Evolutionary conservation across 2,797 vertebrate species (phyloP).

Genomic region (Eulemur rubriventer): DNA sequence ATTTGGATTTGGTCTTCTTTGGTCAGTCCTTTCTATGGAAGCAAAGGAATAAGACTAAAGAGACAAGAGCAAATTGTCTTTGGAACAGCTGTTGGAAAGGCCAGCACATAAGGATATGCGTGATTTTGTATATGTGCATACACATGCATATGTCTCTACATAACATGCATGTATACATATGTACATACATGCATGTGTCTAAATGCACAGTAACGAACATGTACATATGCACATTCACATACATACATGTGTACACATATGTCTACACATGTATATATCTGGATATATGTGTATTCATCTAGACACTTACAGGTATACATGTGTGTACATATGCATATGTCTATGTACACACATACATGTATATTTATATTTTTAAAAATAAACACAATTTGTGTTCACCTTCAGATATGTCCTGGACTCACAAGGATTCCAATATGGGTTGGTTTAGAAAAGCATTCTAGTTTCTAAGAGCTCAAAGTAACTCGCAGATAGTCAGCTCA

Average conservation of each 20-base stretch:
- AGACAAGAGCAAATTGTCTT: neutral
- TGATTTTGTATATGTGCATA: neutral
- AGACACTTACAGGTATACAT: neutral
- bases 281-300: neutral
- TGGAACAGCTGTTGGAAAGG: neutral
- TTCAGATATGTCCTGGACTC: neutral
- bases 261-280: neutral
- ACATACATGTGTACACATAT: neutral
- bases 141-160: accelerated
- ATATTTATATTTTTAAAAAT: neutral
- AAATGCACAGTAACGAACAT: neutral
- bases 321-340: neutral
- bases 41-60: neutral
- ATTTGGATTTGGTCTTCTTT: neutral
- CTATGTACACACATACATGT: neutral
- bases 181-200: too few species aligned
- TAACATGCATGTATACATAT: neutral
- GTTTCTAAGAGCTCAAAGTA: neutral
- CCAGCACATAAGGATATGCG: neutral
- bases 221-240: neutral
- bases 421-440: neutral
- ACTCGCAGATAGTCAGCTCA: neutral
- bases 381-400: neutral
- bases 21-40: neutral
- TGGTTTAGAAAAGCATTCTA: neutral